These are phyloP conservation scores for Anabacerthia variegaticeps DNA, from an alignment of 2,797 vertebrate species.

Conservation along the genomic window DNA sequence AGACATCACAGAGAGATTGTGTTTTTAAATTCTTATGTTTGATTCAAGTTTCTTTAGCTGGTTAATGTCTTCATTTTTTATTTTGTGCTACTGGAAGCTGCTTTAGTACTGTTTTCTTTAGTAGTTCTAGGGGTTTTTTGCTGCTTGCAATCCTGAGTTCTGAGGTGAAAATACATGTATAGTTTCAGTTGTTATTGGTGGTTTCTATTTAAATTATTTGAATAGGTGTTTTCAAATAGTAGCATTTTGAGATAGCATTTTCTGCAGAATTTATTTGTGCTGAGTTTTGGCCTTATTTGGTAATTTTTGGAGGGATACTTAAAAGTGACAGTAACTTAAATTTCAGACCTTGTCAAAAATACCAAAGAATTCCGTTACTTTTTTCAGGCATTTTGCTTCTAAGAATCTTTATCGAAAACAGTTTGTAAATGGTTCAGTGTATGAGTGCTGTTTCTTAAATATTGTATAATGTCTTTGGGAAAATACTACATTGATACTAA, in stretches of 20 bases:
- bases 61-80: neutral
- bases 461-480: neutral
- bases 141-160: neutral
- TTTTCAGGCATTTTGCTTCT: neutral
- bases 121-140: fast-evolving
- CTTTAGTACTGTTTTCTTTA: neutral
- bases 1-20: neutral
- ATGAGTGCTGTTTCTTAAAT: neutral
- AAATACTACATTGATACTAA: neutral
- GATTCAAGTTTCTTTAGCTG: neutral
- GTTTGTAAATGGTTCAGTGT: neutral
- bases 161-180: neutral
- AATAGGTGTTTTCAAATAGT: neutral
- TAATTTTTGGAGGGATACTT: neutral
- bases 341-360: neutral
- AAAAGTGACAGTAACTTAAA: neutral
- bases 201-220: neutral
- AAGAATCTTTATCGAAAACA: neutral
- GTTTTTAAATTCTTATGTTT: neutral
- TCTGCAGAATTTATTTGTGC: neutral
- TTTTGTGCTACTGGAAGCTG: neutral
- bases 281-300: neutral
- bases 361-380: neutral
- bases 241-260: neutral
- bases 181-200: neutral